Evolutionary conservation across 2,888 invertebrate genomes (phyloP).

Genomic region (Anorthoa munda): DNA sequence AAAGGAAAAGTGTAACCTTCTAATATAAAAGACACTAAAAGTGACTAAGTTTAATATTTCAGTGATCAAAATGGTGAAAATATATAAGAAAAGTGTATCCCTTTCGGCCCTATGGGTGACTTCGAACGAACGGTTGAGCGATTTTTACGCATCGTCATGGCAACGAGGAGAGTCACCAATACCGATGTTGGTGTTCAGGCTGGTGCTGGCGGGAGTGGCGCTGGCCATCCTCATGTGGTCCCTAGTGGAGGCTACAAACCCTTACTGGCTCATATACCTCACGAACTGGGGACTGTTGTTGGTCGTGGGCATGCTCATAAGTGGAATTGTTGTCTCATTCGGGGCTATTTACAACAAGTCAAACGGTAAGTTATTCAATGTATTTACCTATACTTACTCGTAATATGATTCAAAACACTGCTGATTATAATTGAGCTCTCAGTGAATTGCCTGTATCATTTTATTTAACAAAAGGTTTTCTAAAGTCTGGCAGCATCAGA

Average conservation of each 20-base stretch:
- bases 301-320: constrained; percentile 74
- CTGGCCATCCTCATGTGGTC: constrained; percentile 82
- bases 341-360: constrained; percentile 71
- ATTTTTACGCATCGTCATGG: constrained; percentile 87
- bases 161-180: constrained; percentile 84
- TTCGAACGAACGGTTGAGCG: constrained; percentile 80
- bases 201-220: constrained; percentile 74
- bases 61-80: constrained; percentile 84
- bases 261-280: constrained; percentile 83
- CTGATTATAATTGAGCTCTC: background rate
- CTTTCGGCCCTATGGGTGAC: constrained; percentile 84
- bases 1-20: constrained; percentile 19
- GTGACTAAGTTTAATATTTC: constrained; percentile 43
- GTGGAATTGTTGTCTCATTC: constrained; percentile 78
- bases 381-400: background rate
- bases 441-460: background rate
- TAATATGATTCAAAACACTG: background rate
- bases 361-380: constrained; percentile 73
- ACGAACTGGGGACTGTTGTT: constrained; percentile 87
- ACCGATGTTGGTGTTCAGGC: constrained; percentile 80
- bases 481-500: background rate
- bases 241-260: constrained; percentile 69
- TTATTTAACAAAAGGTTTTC: background rate
- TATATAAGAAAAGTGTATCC: constrained; percentile 79
- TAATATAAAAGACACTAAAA: constrained; percentile 35